Base-by-base conservation (phyloP, 37 sponge, comb jelly and placozoan species). In the Geodia barretti region DNA sequence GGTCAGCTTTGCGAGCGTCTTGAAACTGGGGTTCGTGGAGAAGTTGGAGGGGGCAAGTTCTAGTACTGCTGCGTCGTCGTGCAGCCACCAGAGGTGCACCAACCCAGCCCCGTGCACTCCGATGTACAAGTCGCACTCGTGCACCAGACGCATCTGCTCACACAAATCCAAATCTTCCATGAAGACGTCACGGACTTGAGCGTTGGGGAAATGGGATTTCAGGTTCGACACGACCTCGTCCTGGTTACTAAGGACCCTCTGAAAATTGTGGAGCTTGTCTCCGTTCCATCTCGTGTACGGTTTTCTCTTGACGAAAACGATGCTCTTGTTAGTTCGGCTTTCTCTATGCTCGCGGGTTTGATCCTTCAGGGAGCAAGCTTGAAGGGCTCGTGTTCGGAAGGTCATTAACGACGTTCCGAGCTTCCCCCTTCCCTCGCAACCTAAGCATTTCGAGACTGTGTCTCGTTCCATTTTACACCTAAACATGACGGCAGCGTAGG, bases 61-160 rank as follows among this genome's bases (percentile, higher is more conserved):
- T 72, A 88, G 72, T 21, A 82, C n/a, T 4, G 88, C 32, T 4
- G 93, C 81, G 38, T 76, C 35, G 33, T 88, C 82, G 20, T 68
- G 41, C 30, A 88, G 35, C 93, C 93, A 92, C 93, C 93, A 92
- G 1, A 81, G 58, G 63, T 92, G 93, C 0, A 92, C 82, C n/a
- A 92, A 47, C 3, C 93, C 93, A 1, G 93, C 93, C 4, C 93
- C 93, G 69, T 92, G 93, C 0, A 92, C 89, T 0, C 86, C 93
- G 31, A 92, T 35, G 20, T 82, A 41, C 1, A 92, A 62, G 60
- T 92, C 89, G 35, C 89, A 70, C 37, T 80, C 62, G 26, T 85
- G 78, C 25, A 58, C 86, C 1, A 69, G 8, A 9, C 26, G 26
- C 23, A 92, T 41, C 60, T 92, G 93, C 41, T 88, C 79, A 78